phyloP scores from a whole-genome alignment of 2,113 vertebrate genomes.

The Pteruthius melanotis region DNA sequence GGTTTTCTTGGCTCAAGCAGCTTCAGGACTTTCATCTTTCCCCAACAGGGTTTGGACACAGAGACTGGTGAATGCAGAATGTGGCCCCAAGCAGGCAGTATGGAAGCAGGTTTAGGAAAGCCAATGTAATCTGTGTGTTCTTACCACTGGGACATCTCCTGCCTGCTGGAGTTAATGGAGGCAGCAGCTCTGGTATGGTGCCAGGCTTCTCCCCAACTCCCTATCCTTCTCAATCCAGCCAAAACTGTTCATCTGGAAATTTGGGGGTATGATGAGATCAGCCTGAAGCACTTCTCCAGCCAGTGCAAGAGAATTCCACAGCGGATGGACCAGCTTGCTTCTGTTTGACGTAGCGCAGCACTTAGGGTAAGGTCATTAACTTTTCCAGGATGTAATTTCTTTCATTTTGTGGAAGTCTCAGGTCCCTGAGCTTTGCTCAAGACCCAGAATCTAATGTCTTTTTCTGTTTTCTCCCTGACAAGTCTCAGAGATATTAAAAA shows the following conservation, averaged over 20 bases:
- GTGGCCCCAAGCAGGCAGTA: background rate
- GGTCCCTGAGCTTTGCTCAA: slow-evolving; percentile 47
- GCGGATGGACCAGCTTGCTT: background rate
- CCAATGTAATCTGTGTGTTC: background rate
- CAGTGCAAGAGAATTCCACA: background rate
- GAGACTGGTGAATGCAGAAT: background rate
- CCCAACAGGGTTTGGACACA: background rate
- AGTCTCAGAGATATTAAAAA: slow-evolving; percentile 62
- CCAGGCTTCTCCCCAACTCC: background rate
- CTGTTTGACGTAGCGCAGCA: background rate
- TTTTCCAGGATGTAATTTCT: slow-evolving; percentile 20
- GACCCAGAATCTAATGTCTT: slow-evolving; percentile 26
- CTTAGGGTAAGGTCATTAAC: slow-evolving; percentile 9
- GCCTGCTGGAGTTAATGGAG: background rate
- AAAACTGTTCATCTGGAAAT: slow-evolving; percentile 5
- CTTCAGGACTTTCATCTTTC: background rate
- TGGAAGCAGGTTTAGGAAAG: background rate
- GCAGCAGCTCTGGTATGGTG: background rate
- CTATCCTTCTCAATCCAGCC: background rate
- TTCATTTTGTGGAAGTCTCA: slow-evolving; percentile 43
- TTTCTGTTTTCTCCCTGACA: slow-evolving; percentile 59
- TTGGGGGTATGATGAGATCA: background rate
- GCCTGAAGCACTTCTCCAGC: background rate
- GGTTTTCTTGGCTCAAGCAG: background rate
- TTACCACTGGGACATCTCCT: background rate